Evolutionary conservation across 2,888 invertebrate species (phyloP), one percentile per base, ranked within the genome.

Genomic region (Amphipoea lucens): DNA sequence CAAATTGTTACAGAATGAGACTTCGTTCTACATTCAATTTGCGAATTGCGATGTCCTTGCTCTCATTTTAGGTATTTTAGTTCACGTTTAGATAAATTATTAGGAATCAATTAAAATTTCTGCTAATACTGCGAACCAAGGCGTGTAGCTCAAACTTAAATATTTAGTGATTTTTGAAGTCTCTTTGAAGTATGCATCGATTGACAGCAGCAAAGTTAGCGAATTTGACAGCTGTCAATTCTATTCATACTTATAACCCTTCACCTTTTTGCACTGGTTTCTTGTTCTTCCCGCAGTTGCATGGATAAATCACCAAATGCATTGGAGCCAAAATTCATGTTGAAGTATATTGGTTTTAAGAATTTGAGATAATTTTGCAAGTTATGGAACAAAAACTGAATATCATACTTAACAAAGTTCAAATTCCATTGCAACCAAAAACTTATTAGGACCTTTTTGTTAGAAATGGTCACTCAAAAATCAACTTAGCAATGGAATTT

Each of bases 11-110:
- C 67, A 79, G 79, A 88, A 90, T 88, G 83, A 82, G 77, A 74
- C 79, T 79, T 81, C 81, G 82, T 87, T 90, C 82, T 81, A 87
- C 84, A 91, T 91, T 91, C 88, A 90, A 91, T 91, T 89, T 90
- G 79, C 83, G 68, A 79, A 82, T 76, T 76, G 45, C n/a, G 4
- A 75, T 81, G n/a, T 67, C 67, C 57, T 86, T 73, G 68, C 70
- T 70, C 42, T 51, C 54, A 20, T 57, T 83, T 81, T 12, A 36
- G 12, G 29, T 67, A 74, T 74, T 72, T 62, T 42, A 42, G 29
- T 66, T 71, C 48, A 51, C 23, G 48, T 70, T 66, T 54, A n/a
- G 14, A 51, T 12, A 54, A 71, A 40, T 60, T 60, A n/a, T 71
- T 63, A 68, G 17, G 1, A 14, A 40, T 17, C n/a, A 69, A 65